Base-by-base conservation (phyloP, 2,113 vertebrate genomes). In the Phycodurus eques region DNA sequence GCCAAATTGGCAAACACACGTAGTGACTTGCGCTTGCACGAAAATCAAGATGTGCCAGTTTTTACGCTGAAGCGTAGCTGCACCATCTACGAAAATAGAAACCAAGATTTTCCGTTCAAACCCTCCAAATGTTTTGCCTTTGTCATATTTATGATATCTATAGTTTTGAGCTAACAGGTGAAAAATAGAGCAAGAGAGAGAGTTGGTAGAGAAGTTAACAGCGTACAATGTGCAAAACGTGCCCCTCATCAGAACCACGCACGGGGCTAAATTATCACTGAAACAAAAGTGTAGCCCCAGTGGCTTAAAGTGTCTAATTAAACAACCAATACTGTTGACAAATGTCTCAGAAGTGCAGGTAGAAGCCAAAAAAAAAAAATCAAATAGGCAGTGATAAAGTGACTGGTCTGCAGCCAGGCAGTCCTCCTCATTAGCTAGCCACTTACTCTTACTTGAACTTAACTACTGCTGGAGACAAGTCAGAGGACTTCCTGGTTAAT, bases 401-500 rank as follows among this genome's bases (percentile, higher is more conserved):
- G n/a, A 53, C 65, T 65, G 75, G 65, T 57, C 39, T 20, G 70
- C 43, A 76, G 54, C 46, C 69, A 60, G 56, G 68, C 69, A 15
- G 61, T 76, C 72, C 56, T 44, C 67, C 71, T 65, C 6, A 14
- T 72, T 63, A 76, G 22, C 19, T 31, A 39, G 61, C 54, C 79
- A 51, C 72, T 64, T 65, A 17, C 62, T 69, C 64, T 64, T 27
- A 47, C 46, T 80, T 70, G 19, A 67, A 42, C 69, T 9, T 43
- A 78, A 80, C 73, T 61, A 67, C 80, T 47, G 71, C 65, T 65
- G 49, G 47, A 68, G 71, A 64, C 76, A 70, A 74, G 69, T 80
- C 62, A 66, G 47, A 74, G n/a, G 56, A 74, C 76, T 79, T 71
- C 31, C 57, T 70, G 75, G 71, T 83, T 77, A 76, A 78, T 77